Evolutionary conservation across 2,113 vertebrate genomes (phyloP), one percentile per base, ranked within the genome.

Genomic region (Amazona vittata): DNA sequence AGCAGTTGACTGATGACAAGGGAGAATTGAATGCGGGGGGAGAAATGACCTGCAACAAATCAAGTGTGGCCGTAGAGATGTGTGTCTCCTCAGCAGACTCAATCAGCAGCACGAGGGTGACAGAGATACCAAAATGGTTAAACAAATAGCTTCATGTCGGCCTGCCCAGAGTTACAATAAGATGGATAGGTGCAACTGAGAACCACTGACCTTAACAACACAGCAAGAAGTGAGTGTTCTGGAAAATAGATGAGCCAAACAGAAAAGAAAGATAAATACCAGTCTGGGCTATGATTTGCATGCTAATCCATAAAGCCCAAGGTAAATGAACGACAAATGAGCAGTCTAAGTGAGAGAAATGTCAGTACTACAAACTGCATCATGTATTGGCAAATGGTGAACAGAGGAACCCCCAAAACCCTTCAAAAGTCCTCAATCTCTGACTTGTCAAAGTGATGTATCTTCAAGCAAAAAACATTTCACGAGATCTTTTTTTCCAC

Each of bases 41-140:
- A 11, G 53, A 79, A 85, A 90, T 29, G 75, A 94, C 89, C 86
- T 84, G 86, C 77, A 82, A 83, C 86, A 91, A 96, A 96, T 89
- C 94, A 92, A 92, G 62, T 55, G 89, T 62, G 89, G 74, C 84
- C 13, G 37, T 79, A 68, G 33, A 76, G 74, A 91, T 37, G 65
- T 8, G 55, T 57, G 70, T 62, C 77, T 80, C 83, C 53, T 63
- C 87, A 89, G 82, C 84, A 85, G 87, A 80, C 77, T 91, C 92
- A 83, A 73, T 97, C 91, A 92, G 47, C 52, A 53, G 93, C 62
- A 1, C 13, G 62, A 89, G 18, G 89, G 77, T 92, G 92, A 71
- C 67, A 84, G 73, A 86, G 95, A 90, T 64, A 75, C 80, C 21
- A 52, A 89, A 94, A 90, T 33, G 50, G 94, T 90, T 89, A 75